Percentiles rank a stretch among this genome's conserved stretches.
phyloP scores from a whole-genome alignment of 1,140 invertebrate species.

The Psilanteris sp. region DNA sequence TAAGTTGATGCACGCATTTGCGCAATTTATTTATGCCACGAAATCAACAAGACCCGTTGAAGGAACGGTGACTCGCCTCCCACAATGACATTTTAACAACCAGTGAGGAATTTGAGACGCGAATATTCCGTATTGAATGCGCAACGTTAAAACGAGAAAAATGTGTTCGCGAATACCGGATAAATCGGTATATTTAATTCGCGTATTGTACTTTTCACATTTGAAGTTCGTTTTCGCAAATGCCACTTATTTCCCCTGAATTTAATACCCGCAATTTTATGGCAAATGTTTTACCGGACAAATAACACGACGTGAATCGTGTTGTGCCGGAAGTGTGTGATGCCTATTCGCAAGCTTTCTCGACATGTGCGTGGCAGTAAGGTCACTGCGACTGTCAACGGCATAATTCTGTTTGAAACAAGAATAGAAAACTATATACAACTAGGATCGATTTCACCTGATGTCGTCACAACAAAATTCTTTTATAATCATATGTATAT shows the following conservation, averaged over 20 bases:
- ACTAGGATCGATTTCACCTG: conserved; percentile 59
- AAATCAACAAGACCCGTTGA: no score
- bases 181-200: conserved; percentile 14
- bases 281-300: conserved; percentile 31
- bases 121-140: neutral
- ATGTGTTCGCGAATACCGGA: neutral
- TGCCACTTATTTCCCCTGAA: conserved; percentile 29
- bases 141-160: conserved; percentile 7
- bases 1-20: no score
- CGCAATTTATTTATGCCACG: no score
- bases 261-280: conserved; percentile 45
- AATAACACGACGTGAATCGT: conserved; percentile 25
- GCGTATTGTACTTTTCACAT: conserved; percentile 16
- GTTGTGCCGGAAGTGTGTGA: conserved; percentile 43
- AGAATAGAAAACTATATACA: conserved; percentile 41
- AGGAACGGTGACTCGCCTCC: no score
- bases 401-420: conserved; percentile 36
- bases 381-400: conserved; percentile 41
- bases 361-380: conserved; percentile 45
- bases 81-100: no score
- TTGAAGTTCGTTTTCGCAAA: conserved; percentile 30
- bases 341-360: conserved; percentile 56
- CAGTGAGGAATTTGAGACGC: no score
- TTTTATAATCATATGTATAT: conserved; percentile 5
- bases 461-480: conserved; percentile 40